Evolutionary conservation across 2,888 invertebrate genomes (phyloP).

Genomic region (Ophioninae sp.): DNA sequence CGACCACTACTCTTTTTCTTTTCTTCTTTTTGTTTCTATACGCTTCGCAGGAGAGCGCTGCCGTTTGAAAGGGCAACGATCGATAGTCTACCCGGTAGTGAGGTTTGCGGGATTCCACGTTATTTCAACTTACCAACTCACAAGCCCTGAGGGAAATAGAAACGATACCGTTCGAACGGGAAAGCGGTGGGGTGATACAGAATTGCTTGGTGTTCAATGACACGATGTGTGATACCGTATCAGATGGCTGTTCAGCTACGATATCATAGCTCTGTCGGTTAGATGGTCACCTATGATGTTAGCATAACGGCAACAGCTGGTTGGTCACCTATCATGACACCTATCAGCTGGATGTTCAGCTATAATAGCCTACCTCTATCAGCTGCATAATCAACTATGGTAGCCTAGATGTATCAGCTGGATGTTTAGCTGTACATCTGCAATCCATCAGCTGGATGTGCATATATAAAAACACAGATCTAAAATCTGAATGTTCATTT

Average conservation of each 20-base stretch:
- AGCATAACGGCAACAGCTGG: background rate
- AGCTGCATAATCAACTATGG: no score
- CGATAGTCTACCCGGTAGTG: background rate
- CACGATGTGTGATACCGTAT: background rate
- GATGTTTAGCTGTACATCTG: no score
- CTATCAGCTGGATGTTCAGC: no score
- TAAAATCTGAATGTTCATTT: background rate
- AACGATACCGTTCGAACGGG: background rate
- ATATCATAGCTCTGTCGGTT: background rate
- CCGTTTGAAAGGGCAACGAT: background rate
- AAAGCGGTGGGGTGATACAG: background rate
- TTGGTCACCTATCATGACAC: background rate
- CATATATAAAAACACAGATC: background rate
- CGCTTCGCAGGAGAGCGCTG: background rate
- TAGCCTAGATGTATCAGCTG: no score
- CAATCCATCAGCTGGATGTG: no score
- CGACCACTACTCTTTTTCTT: conserved; percentile 2
- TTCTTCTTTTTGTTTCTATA: background rate
- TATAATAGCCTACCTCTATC: no score
- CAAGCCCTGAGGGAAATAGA: background rate
- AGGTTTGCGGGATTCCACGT: background rate
- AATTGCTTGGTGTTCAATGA: background rate
- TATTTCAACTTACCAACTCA: background rate
- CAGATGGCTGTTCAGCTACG: background rate
- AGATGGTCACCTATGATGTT: background rate